These are phyloP conservation scores for Phalacrocorax pelagicus DNA, from an alignment of 2,113 vertebrate species.

Conservation along the genomic window DNA sequence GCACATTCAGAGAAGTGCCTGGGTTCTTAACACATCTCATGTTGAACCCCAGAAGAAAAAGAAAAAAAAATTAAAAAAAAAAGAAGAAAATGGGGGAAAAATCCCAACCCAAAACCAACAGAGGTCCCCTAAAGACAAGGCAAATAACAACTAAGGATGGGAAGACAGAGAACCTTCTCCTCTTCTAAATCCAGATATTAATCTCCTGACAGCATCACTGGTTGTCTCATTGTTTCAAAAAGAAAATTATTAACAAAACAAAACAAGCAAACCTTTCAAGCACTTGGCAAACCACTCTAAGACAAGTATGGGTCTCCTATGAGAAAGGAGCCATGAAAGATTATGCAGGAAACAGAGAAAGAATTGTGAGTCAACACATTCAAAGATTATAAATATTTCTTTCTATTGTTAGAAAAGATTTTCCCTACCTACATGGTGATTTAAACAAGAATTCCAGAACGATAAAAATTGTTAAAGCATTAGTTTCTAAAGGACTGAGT, in stretches of 20 bases:
- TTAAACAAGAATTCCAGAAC: not conserved
- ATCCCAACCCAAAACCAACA: no score
- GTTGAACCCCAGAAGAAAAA: not conserved
- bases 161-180: not conserved
- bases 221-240: not conserved
- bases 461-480: not conserved
- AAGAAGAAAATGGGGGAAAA: not conserved
- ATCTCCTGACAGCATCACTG: not conserved
- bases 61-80: not conserved
- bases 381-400: not conserved
- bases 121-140: not conserved
- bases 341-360: not conserved
- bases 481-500: not conserved
- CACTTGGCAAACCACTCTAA: not conserved
- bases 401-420: not conserved
- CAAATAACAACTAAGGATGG: not conserved
- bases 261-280: not conserved
- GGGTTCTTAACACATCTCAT: not conserved
- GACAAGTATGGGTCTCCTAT: not conserved
- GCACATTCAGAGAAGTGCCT: not conserved
- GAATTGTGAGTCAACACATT: not conserved
- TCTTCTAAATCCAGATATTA: not conserved
- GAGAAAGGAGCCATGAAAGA: not conserved
- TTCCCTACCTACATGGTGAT: not conserved
- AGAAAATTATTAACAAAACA: fast-evolving